These are phyloP conservation scores for Ophion obscuratus DNA, from an alignment of 2,888 invertebrate genomes.

Conservation along the genomic window DNA sequence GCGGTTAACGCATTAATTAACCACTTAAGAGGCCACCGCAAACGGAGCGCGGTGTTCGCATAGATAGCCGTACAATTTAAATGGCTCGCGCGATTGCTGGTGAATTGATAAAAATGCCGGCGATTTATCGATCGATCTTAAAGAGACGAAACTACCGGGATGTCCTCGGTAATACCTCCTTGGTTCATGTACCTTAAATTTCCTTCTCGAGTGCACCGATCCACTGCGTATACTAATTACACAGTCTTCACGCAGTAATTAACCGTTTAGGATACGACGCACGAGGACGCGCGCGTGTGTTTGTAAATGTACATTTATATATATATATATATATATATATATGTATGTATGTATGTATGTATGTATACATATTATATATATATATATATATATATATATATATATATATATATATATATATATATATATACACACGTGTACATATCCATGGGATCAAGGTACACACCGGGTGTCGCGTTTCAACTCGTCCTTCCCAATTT, in stretches of 20 bases:
- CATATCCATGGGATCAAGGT: background rate
- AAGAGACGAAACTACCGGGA: slow-evolving; percentile 44
- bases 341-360: background rate
- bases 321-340: too few relatives aligned
- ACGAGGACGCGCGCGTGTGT: background rate
- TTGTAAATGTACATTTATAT: background rate
- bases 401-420: background rate
- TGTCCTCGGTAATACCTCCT: slow-evolving; percentile 1
- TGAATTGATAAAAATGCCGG: slow-evolving; percentile 24
- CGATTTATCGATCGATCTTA: slow-evolving; percentile 54
- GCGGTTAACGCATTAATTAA: slow-evolving; percentile 28
- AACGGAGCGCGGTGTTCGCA: background rate
- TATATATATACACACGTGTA: background rate
- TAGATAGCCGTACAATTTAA: background rate
- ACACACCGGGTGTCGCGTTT: slow-evolving; percentile 18
- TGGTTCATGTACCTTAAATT: slow-evolving; percentile 10
- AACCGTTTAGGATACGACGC: slow-evolving; percentile 65
- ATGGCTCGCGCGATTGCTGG: slow-evolving; percentile 19
- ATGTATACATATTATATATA: background rate
- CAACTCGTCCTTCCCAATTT: background rate
- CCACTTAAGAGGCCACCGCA: slow-evolving; percentile 8
- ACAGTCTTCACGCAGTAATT: slow-evolving; percentile 67
- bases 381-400: background rate
- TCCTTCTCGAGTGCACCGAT: slow-evolving; percentile 16
- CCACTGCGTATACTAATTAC: slow-evolving; percentile 67